A percentile compares a stretch with the other conserved stretches of the same genome.
phyloP scores from a whole-genome alignment of 2,888 invertebrate genomes.

The Tigriopus californicus region DNA sequence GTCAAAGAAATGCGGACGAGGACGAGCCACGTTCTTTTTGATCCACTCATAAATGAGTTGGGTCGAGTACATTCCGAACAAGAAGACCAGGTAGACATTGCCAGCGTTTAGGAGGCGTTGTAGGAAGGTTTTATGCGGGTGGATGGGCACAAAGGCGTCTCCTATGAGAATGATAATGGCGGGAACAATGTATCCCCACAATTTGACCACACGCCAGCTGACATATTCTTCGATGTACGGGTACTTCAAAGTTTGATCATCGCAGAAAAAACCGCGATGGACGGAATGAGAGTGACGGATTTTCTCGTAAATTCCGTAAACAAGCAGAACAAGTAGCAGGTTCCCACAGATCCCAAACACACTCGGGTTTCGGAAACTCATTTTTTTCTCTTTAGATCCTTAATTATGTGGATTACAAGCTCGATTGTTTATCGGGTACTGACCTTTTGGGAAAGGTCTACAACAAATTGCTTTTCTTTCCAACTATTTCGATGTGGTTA shows the following conservation, averaged over 20 bases:
- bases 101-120: too few relatives aligned
- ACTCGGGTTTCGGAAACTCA: too few relatives aligned
- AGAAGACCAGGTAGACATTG: background rate
- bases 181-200: conserved; percentile 46
- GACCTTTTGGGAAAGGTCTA: too few relatives aligned
- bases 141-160: background rate
- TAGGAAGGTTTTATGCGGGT: too few relatives aligned
- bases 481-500: too few relatives aligned
- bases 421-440: too few relatives aligned
- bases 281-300: conserved; percentile 17
- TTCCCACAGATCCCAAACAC: too few relatives aligned
- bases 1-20: conserved; percentile 81
- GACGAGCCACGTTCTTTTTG: conserved; percentile 39
- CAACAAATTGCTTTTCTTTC: too few relatives aligned
- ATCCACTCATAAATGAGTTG: conserved; percentile 1
- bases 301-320: too few relatives aligned
- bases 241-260: conserved; percentile 75
- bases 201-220: conserved; percentile 25
- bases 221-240: conserved; percentile 55
- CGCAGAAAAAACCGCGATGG: conserved; percentile 74
- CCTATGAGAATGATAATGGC: conserved; percentile 38
- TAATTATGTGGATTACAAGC: too few relatives aligned
- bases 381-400: too few relatives aligned
- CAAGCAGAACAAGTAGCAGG: too few relatives aligned
- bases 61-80: background rate